phyloP scores from a whole-genome alignment of 2,888 invertebrate genomes.

The Lycia hirtaria region DNA sequence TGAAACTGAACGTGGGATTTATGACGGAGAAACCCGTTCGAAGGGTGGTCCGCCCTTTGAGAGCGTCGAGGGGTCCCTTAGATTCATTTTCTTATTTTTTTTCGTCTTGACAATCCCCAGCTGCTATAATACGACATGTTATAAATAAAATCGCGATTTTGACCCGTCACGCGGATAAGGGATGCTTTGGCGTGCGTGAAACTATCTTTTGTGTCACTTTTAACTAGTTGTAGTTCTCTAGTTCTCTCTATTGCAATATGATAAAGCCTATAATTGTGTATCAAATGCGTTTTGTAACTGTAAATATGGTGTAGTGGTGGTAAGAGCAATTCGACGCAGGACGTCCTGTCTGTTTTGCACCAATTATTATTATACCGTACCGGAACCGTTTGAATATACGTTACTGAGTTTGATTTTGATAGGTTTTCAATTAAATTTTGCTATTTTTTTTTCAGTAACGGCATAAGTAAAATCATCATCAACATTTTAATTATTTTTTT shows the following conservation, averaged over 20 bases:
- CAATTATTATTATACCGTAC: constrained; percentile 79
- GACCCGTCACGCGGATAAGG: constrained; percentile 81
- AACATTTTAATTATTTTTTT: no score
- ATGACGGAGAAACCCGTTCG: constrained; percentile 80
- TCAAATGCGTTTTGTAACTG: constrained; percentile 36
- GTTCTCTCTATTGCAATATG: constrained; percentile 3
- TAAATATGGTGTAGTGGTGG: constrained; percentile 51
- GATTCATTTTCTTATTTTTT: constrained; percentile 80
- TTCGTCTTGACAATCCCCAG: constrained; percentile 82
- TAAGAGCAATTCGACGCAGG: constrained; percentile 74
- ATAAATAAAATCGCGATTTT: constrained; percentile 85
- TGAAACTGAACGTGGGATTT: constrained; percentile 83
- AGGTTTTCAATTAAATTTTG: constrained; percentile 16
- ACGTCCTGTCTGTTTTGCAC: constrained; percentile 82
- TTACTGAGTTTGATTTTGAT: constrained; percentile 46
- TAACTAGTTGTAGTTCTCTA: no score
- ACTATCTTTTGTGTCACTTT: constrained; percentile 2
- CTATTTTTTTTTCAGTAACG: background rate
- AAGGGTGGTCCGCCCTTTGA: constrained; percentile 73
- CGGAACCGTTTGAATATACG: constrained; percentile 74
- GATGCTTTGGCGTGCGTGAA: constrained; percentile 62
- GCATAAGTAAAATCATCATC: no score
- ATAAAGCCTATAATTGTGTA: constrained; percentile 48
- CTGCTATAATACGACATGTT: constrained; percentile 80
- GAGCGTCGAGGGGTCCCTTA: constrained; percentile 61